Evolutionary conservation across 2,797 vertebrate species (phyloP), one percentile per base, ranked within the genome.

Genomic region (Diplodus sargus): DNA sequence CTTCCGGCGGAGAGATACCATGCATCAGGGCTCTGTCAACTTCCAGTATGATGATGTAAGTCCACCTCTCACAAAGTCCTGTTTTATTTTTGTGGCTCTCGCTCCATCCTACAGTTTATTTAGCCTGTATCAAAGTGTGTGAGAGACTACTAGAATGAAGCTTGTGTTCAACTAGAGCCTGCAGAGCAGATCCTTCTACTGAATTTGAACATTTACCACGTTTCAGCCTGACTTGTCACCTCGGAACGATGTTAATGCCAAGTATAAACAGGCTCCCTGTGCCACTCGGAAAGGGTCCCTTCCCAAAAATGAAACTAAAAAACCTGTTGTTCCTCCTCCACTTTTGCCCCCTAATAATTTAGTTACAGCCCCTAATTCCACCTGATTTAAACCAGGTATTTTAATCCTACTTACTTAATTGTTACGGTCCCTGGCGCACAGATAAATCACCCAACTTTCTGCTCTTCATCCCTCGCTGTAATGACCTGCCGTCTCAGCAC

Each of bases 21-120:
- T 97, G 95, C 96, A 96, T 4, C 96, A 97, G 90, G 97, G 97
- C 11, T 70, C 94, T 4, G 96, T 96, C 76, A 96, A 88, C 94
- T 97, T 98, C 86, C 86, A 91, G 23, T 98, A 97, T 45, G 97
- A 98, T n/a, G 97, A 98, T 57, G 97, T 98, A 85, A 97, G 62
- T 73, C 18, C 28, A 3, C 3, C 51, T n/a, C 9, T 16, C 28
- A 42, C 49, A 22, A 39, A 9, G 18, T 22, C 47, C 4, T 15
- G 1, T 25, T 17, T 45, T 60, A n/a, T 2, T 53, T 4, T 22
- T 34, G 17, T 9, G 2, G 13, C 47, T 9, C 48, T 49, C 10
- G 0, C 23, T 14, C 17, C 23, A 39, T 13, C 18, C 1, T 5
- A 15, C n/a, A 60, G 12, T 11, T 43, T 47, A 11, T 17, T 25